Evolutionary conservation across 2,888 invertebrate species (phyloP), one percentile per base, ranked within the genome.

Genomic region (Cylindroiulus punctatus): DNA sequence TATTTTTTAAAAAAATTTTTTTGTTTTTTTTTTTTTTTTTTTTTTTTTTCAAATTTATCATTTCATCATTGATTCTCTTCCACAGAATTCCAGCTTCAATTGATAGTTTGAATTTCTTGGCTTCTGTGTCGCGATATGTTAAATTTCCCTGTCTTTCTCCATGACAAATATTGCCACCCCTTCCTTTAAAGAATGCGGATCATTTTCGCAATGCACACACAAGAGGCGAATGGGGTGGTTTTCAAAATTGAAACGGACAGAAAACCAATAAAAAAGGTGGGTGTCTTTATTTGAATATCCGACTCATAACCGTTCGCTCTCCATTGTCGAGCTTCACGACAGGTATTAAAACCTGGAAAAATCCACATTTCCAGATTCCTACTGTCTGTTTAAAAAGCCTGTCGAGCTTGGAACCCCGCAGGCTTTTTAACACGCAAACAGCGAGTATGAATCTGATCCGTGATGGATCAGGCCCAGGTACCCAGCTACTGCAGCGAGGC

Each of bases 281-380:
- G 12, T 44, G 14, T 8, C 14, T 44, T 5, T 8, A 52, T 52
- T 52, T n/a, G 3, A 52, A 52, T 65, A 65, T 22, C 65, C 5
- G 65, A 65, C 26, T 22, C 26, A 26, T 65, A 26, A 65, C n/a
- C 26, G 65, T 65, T 22, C 7, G 3, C 52, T 19, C 10, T 4
- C 52, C 57, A 22, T 65, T 65, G 65, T 65, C n/a, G 65, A 65
- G 65, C 12, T 65, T 26, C 65, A 26, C 65, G 65, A 65, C 65
- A 65, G 65, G 65, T 65, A 65, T 65, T 65, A 65, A 65, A 65
- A 65, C 65, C 26, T 65, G 22, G 65, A 26, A 22, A 65, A 65
- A 26, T 65, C 5, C 65, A 65, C 65, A 26, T 26, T 65, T 65
- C 65, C 65, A 65, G 65, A 65, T 65, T 65, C 10, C 65, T n/a